Conservation (phyloP, 2,797 vertebrate genomes). For the Gymnodraco acuticeps region DNA sequence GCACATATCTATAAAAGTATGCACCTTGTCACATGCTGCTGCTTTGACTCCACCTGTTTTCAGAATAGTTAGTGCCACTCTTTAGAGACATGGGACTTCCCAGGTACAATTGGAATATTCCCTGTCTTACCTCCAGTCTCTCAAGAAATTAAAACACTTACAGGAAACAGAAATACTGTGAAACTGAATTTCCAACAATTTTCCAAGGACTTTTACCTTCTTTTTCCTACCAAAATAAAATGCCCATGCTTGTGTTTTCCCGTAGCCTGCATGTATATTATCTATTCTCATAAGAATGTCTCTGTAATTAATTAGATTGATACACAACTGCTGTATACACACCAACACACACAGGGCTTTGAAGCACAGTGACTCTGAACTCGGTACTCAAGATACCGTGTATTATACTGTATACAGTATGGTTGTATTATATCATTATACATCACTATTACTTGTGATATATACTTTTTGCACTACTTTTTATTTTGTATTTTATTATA, state of each 20-base stretch:
- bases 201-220: not conserved
- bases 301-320: not conserved
- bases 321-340: not conserved
- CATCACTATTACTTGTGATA: too few species aligned
- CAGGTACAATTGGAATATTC: not conserved
- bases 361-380: not conserved
- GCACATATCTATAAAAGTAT: constrained; percentile 41
- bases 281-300: not conserved
- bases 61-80: not conserved
- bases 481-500: too few species aligned
- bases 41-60: constrained; percentile 62
- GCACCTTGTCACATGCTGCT: constrained; percentile 56
- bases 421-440: too few species aligned
- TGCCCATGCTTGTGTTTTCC: too few species aligned
- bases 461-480: too few species aligned
- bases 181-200: not conserved
- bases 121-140: not conserved
- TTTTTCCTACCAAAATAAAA: not conserved
- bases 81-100: constrained; percentile 16
- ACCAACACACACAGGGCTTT: not conserved
- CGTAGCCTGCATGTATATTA: not conserved
- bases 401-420: too few species aligned
- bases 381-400: too few species aligned
- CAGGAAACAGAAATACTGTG: not conserved
- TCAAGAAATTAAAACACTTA: not conserved